These are phyloP conservation scores for Leiothrix lutea DNA, from an alignment of 2,113 vertebrate species.

Conservation along the genomic window DNA sequence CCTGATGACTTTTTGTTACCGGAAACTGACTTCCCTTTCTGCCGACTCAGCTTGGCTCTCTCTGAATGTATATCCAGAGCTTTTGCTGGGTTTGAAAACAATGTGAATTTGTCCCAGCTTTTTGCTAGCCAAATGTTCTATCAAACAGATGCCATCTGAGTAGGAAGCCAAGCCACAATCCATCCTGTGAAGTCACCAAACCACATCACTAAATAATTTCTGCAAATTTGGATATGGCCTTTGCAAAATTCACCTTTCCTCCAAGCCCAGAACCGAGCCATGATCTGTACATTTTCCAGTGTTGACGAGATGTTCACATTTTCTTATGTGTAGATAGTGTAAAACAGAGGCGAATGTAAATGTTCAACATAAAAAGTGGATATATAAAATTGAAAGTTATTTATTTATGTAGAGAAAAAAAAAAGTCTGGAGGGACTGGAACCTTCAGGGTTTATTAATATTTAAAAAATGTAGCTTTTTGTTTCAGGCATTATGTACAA, in stretches of 20 bases:
- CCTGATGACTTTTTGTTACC: conserved; percentile 31
- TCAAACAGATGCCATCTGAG: conserved; percentile 5
- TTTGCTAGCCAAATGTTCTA: background rate
- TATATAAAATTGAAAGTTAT: conserved; percentile 83
- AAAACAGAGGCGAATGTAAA: conserved; percentile 77
- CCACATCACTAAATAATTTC: background rate
- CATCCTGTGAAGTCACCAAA: conserved; percentile 16
- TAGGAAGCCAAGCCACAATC: conserved; percentile 51
- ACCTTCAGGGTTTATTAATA: conserved; percentile 85
- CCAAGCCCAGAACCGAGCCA: background rate
- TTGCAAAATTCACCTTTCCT: background rate
- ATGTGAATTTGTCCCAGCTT: background rate
- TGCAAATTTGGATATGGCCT: conserved; percentile 37
- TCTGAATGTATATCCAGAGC: conserved; percentile 33
- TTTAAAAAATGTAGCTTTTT: conserved; percentile 81
- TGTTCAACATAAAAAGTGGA: conserved; percentile 77
- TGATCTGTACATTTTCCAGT: conserved; percentile 9
- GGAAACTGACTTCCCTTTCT: conserved; percentile 38
- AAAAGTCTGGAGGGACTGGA: conserved; percentile 72
- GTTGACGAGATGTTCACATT: background rate
- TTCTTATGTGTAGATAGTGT: conserved; percentile 85
- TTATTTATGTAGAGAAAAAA: conserved; percentile 87
- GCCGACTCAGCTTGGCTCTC: background rate
- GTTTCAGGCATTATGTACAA: conserved; percentile 76
- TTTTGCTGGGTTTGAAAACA: background rate